Conservation (phyloP, 2,113 vertebrate genomes). For the Eubucco bourcierii region DNA sequence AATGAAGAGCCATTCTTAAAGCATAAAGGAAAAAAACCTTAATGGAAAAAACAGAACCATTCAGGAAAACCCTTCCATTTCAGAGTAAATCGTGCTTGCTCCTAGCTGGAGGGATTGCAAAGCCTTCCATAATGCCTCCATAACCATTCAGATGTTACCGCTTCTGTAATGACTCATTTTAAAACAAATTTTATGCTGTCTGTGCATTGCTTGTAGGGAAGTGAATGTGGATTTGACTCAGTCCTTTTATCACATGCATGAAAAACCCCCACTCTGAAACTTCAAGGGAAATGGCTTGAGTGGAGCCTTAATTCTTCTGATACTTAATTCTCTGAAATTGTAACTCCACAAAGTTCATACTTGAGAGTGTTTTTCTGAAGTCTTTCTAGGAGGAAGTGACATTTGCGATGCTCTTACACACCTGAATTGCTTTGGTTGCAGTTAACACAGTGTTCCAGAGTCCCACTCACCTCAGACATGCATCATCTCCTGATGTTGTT, state of each 20-base stretch:
- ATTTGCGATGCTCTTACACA: fast-evolving
- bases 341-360: not conserved
- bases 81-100: not conserved
- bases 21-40: not conserved
- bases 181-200: not conserved
- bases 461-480: not conserved
- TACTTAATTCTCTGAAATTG: not conserved
- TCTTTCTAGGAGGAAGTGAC: not conserved
- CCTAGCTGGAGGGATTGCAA: not conserved
- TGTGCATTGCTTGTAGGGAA: not conserved
- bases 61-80: conserved; percentile 17
- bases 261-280: not conserved
- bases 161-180: not conserved
- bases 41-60: conserved; percentile 21
- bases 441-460: not conserved
- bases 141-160: not conserved
- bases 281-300: not conserved
- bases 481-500: not conserved
- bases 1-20: conserved; percentile 7
- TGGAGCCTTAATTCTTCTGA: not conserved
- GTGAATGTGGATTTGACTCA: not conserved
- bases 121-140: not conserved
- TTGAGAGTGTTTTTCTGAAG: not conserved
- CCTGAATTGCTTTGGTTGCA: not conserved
- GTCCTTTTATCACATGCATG: not conserved